Conservation (phyloP, 2,113 vertebrate species). For the Ptilorrhoa leucosticta region DNA sequence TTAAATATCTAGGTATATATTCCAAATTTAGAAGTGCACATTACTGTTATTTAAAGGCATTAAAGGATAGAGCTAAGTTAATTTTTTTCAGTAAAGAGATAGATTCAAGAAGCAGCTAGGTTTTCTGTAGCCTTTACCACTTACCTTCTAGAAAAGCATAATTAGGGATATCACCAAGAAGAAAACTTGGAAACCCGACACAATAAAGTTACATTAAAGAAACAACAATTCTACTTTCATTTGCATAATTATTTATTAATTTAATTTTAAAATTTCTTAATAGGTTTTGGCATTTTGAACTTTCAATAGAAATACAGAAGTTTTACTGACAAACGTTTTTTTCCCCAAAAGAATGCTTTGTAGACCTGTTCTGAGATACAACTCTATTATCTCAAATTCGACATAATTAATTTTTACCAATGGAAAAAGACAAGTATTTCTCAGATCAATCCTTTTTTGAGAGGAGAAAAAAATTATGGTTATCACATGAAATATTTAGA, state of each 20-base stretch:
- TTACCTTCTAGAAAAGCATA: neutral
- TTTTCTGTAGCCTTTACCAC: neutral
- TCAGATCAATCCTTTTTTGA: neutral
- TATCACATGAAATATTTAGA: neutral
- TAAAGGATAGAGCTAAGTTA: neutral
- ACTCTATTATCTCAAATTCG: neutral
- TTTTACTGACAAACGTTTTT: neutral
- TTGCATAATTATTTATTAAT: neutral
- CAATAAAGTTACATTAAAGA: neutral
- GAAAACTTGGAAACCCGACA: neutral
- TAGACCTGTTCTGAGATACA: neutral
- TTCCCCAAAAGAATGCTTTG: fast-evolving
- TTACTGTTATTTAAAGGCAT: neutral
- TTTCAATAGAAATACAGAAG: neutral
- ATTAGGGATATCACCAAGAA: neutral
- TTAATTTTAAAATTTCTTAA: neutral
- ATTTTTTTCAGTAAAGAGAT: neutral
- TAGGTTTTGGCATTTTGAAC: neutral
- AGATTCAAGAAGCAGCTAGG: neutral
- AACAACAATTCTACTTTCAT: neutral
- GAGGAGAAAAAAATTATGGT: neutral
- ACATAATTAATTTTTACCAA: neutral
- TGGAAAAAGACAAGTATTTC: neutral
- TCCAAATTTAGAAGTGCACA: neutral
- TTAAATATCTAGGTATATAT: neutral